Percentiles rank a stretch among this genome's conserved stretches.
Conservation (phyloP, 2,888 invertebrate species). For the Cyaniris semiargus region DNA sequence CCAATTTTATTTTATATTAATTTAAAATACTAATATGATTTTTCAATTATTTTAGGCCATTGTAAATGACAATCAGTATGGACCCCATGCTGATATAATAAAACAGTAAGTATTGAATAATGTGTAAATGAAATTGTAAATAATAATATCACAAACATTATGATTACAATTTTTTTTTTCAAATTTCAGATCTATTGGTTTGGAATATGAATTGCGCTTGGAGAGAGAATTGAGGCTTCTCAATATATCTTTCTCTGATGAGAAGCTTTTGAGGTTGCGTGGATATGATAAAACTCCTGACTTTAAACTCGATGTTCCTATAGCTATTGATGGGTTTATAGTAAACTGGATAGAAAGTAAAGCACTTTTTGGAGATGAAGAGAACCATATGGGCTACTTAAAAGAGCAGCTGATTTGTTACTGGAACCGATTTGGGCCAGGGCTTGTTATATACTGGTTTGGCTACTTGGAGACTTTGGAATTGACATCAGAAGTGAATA, state of each 20-base stretch:
- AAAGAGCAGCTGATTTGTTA: conserved; percentile 93
- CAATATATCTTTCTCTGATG: conserved; percentile 82
- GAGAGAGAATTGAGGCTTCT: conserved; percentile 79
- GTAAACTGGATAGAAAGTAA: conserved; percentile 98
- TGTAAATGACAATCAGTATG: conserved; percentile 91
- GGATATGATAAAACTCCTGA: conserved; percentile 98
- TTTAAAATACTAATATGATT: background rate
- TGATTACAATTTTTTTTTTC: background rate
- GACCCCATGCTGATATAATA: conserved; percentile 88
- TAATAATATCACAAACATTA: background rate
- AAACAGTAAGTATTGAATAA: conserved; percentile 81
- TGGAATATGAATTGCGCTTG: conserved; percentile 91
- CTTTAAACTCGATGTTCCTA: conserved; percentile 93
- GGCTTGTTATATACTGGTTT: conserved; percentile 97
- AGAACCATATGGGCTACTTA: conserved; percentile 89
- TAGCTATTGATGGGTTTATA: conserved; percentile 90
- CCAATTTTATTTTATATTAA: background rate
- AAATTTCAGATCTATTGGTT: conserved; percentile 85
- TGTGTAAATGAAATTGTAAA: background rate
- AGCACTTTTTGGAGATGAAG: conserved; percentile 94
- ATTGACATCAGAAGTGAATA: conserved; percentile 83
- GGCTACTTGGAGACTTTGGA: conserved; percentile 88
- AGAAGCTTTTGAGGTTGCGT: conserved; percentile 87
- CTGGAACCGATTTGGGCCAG: conserved; percentile 96
- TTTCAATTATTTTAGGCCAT: conserved; percentile 82